Conservation (phyloP, 2,888 invertebrate species). For the Diplolepis rosae region DNA sequence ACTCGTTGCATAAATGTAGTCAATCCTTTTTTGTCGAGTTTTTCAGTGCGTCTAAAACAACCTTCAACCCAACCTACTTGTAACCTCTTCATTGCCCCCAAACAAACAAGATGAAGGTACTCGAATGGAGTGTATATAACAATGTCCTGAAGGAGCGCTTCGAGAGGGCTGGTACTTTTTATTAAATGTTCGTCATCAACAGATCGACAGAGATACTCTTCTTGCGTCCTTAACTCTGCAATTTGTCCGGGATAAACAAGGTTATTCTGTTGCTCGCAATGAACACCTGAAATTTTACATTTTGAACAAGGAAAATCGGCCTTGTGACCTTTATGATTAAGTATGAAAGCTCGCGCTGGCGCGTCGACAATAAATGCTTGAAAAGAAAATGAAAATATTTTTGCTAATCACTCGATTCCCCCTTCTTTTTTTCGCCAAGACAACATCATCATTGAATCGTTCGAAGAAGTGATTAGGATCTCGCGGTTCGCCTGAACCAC, state of each 20-base stretch:
- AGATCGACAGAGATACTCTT: slow-evolving; percentile 34
- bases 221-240: too few species aligned
- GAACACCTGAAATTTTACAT: too few species aligned
- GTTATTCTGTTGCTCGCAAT: too few species aligned
- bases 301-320: slow-evolving; percentile 45
- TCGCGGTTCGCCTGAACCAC: slow-evolving; percentile 40
- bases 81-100: slow-evolving; percentile 38
- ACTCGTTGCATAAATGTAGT: too few species aligned
- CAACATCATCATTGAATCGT: slow-evolving; percentile 31
- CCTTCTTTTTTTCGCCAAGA: slow-evolving; percentile 35
- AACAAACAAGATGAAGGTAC: slow-evolving; percentile 37
- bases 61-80: slow-evolving; percentile 35
- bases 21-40: too few species aligned
- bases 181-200: slow-evolving; percentile 43
- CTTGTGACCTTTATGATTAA: slow-evolving; percentile 46
- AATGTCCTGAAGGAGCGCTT: slow-evolving; percentile 24
- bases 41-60: too few species aligned
- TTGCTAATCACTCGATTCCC: slow-evolving; percentile 38
- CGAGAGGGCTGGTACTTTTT: slow-evolving; percentile 35
- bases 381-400: slow-evolving; percentile 35
- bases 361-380: slow-evolving; percentile 48
- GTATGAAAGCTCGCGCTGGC: slow-evolving; percentile 46
- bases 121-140: slow-evolving; percentile 40
- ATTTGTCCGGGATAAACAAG: too few species aligned
- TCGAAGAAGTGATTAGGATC: slow-evolving; percentile 32